These are phyloP conservation scores for Rhamphomyia laevipes DNA, from an alignment of 2,888 invertebrate genomes.

Conservation along the genomic window DNA sequence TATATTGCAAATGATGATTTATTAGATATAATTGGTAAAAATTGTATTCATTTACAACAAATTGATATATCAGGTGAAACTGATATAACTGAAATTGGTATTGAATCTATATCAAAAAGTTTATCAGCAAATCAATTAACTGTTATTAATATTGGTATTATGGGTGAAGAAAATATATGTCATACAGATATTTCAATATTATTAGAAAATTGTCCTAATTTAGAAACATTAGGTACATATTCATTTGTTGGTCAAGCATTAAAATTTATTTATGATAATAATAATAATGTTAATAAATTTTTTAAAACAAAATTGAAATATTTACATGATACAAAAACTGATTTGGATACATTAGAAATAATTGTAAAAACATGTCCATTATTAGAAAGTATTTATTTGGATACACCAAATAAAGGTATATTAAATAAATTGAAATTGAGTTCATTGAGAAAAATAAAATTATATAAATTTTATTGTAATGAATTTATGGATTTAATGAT, in stretches of 20 bases:
- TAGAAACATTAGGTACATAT: conserved; percentile 52
- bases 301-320: conserved; percentile 54
- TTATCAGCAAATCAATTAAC: conserved; percentile 45
- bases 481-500: conserved; percentile 48
- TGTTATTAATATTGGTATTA: conserved; percentile 55
- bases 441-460: conserved; percentile 47
- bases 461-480: conserved; percentile 48
- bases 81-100: conserved; percentile 52
- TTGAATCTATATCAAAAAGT: conserved; percentile 44
- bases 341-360: conserved; percentile 45
- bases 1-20: conserved; percentile 56
- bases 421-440: conserved; percentile 39
- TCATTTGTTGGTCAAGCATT: conserved; percentile 55
- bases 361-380: conserved; percentile 49
- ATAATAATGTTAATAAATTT: conserved; percentile 40
- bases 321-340: conserved; percentile 53
- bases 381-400: conserved; percentile 52
- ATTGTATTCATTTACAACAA: conserved; percentile 45
- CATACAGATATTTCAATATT: conserved; percentile 52
- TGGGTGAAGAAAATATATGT: conserved; percentile 56
- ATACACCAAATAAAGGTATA: conserved; percentile 47
- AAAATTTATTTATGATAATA: conserved; percentile 42
- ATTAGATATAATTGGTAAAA: conserved; percentile 45
- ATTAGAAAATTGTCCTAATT: conserved; percentile 49
- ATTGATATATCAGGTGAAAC: conserved; percentile 61